Evolutionary conservation across 2,113 vertebrate genomes (phyloP), one percentile per base, ranked within the genome.

Genomic region (Toxotes chatareus): DNA sequence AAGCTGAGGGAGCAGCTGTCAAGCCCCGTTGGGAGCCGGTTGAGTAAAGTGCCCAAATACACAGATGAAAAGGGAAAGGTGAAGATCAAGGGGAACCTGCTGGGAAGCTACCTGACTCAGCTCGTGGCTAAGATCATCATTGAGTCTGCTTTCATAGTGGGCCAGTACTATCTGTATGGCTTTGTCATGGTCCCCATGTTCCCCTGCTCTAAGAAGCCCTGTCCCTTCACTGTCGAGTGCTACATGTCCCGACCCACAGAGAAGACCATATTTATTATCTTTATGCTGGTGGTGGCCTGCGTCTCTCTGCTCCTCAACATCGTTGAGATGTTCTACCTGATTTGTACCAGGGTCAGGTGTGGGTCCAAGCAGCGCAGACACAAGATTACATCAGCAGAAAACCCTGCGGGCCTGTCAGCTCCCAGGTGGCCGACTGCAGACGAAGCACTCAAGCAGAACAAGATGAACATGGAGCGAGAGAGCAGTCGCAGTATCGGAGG

Each of bases 191-290:
- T 94, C 0, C 94, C 95, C 31, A 91, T 95, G 92, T 96, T 96
- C 87, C 90, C 94, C 23, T 96, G 96, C 89, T 91, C 94, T 1
- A 86, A 38, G 78, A 79, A 77, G 14, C 96, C 96, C 7, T 96
- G 96, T 21, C 95, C 95, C 44, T 96, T 95, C 92, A 95, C 93
- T 0, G 96, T 96, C 13, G 94, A 96, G 89, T 96, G 96, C 82
- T 96, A 95, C 91, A 95, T 96, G 94, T 96, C 96, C 32, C 94
- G 95, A 3, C 96, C 96, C 38, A 96, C 96, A 0, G 96, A 96
- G 89, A 96, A 96, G 88, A 96, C 95, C 85, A 95, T 96, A 91
- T 96, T 96, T 83, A 96, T 96, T 80, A 93, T 96, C 86, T 96
- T 96, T 75, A 96, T 96, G 96, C 90, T 96, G 83, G 94, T 75